Conservation (phyloP, 2,888 invertebrate species). For the Lampropteryx suffumata region DNA sequence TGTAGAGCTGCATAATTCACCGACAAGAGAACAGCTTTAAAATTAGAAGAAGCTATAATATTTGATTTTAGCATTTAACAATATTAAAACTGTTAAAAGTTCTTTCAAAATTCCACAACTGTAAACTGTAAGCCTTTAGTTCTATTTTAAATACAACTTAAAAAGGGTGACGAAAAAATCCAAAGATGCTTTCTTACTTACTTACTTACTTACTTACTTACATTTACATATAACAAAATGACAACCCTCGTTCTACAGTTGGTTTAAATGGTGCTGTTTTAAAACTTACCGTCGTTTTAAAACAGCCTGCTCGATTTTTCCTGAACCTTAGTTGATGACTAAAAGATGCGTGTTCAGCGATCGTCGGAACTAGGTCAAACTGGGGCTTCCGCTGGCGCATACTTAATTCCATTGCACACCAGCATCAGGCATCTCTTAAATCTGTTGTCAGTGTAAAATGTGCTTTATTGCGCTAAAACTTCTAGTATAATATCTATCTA, state of each 20-base stretch:
- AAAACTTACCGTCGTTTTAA: slow-evolving; percentile 2
- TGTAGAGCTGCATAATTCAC: too few relatives aligned
- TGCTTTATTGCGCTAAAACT: background rate
- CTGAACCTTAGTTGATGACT: slow-evolving; percentile 34
- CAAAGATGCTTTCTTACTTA: too few relatives aligned
- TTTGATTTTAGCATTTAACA: too few relatives aligned
- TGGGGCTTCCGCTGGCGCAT: slow-evolving; percentile 35
- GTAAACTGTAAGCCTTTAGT: too few relatives aligned
- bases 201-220: too few relatives aligned
- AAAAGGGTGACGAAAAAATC: too few relatives aligned
- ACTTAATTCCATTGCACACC: slow-evolving; percentile 47
- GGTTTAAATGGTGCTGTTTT: background rate
- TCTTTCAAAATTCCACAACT: too few relatives aligned
- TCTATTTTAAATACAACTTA: too few relatives aligned
- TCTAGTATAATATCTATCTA: too few relatives aligned
- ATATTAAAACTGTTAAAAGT: too few relatives aligned
- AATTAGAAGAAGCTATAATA: too few relatives aligned
- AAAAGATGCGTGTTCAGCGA: slow-evolving; percentile 46
- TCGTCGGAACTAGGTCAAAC: slow-evolving; percentile 45
- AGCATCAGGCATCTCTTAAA: background rate
- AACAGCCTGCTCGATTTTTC: slow-evolving; percentile 21
- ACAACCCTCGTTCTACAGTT: background rate
- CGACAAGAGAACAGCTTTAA: too few relatives aligned
- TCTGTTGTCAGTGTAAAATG: background rate
- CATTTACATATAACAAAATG: background rate